phyloP scores from a whole-genome alignment of 35 echinoderm and acorn worm genomes.

The Holothuria glaberrima region DNA sequence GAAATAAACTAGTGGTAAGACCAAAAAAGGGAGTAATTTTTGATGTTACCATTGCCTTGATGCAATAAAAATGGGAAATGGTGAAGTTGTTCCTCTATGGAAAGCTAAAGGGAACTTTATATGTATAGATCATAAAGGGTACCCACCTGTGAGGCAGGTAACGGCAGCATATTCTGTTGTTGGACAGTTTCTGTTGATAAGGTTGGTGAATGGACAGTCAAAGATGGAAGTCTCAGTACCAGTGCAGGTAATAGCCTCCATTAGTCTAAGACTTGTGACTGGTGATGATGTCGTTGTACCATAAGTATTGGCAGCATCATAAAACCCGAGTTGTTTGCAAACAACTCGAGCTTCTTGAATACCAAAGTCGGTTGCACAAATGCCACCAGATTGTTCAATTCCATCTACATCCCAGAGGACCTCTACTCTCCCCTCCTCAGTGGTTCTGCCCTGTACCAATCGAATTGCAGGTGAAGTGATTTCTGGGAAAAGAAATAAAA shows the following conservation, averaged over 20 bases:
- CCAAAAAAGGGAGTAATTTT: too few species aligned
- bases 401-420: not conserved
- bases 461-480: not conserved
- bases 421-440: not conserved
- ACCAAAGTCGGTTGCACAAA: not conserved
- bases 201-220: not conserved
- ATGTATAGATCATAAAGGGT: not conserved
- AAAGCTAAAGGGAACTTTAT: too few species aligned
- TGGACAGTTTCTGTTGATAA: slow-evolving; percentile 32
- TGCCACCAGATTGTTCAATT: not conserved
- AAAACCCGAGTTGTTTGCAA: slow-evolving; percentile 15
- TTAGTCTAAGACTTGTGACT: too few species aligned
- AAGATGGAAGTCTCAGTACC: slow-evolving; percentile 17
- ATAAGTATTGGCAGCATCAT: not conserved
- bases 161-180: not conserved
- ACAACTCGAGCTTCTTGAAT: not conserved
- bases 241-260: not conserved
- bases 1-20: too few species aligned
- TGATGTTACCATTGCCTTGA: too few species aligned
- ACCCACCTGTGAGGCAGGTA: slow-evolving; percentile 6
- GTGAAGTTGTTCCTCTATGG: too few species aligned
- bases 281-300: not conserved
- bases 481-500: not conserved
- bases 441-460: not conserved
- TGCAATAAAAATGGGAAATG: too few species aligned